Base-by-base conservation (phyloP, 2,797 vertebrate species). In the Typhlichthys eigenmanni region DNA sequence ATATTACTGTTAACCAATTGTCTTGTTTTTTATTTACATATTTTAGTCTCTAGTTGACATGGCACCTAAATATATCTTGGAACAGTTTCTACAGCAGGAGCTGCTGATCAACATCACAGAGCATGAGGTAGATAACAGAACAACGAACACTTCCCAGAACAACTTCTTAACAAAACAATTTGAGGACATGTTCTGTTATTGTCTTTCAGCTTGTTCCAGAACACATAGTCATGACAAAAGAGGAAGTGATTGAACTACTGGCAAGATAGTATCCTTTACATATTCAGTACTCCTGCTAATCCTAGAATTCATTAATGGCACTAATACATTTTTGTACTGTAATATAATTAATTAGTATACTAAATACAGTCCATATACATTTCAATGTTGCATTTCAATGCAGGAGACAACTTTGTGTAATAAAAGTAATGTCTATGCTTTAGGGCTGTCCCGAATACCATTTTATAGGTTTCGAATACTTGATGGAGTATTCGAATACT, bases 101-200 rank as follows among this genome's bases (percentile, higher is more conserved):
- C 93, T 99, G 13, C 93, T 99, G 2, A 98, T 99, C 73, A 99
- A 99, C 92, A 99, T 99, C 81, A 99, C 96, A 0, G 98, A 99
- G 46, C 97, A 99, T 0, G 98, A 99, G 96, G 97, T 98, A 77
- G 89, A 87, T 19, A n/a, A 12, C 38, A 8, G 1, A 32, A 13
- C 5, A 2, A 6, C n/a, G 0, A 14, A 48, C 4, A 4, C 5
- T 48, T 38, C 38, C 38, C 38, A 38, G 6, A 6, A 38, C 38
- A 38, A 38, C 9, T 38, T 9, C 6, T 38, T 38, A 38, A 38
- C 38, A 8, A 38, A 38, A 9, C 38, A 7, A 6, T 7, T 9
- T 7, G 38, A 38, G 38, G 6, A 7, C 6, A 7, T 16, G 9
- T 17, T 46, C 34, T 13, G 9, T n/a, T 10, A 46, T 55, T 56